These are phyloP conservation scores for Petrocephalus microphthalmus DNA, from an alignment of 2,113 vertebrate genomes.

Conservation along the genomic window DNA sequence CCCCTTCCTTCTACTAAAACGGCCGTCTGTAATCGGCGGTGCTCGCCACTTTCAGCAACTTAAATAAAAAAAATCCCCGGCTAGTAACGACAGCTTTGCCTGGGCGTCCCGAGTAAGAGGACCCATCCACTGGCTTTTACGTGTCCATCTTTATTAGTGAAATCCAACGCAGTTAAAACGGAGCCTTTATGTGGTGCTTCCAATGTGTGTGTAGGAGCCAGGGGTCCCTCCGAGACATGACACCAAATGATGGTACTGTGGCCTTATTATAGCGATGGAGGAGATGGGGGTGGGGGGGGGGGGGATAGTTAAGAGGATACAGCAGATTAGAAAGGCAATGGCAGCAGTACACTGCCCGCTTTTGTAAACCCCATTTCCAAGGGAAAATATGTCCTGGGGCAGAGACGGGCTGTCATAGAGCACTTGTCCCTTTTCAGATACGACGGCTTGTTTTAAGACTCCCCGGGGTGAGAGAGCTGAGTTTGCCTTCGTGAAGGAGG, in stretches of 20 bases:
- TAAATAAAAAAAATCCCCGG: neutral
- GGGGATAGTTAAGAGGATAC: slow-evolving; percentile 45
- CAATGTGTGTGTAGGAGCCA: slow-evolving; percentile 36
- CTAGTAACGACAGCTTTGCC: neutral
- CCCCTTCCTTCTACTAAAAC: slow-evolving; percentile 7
- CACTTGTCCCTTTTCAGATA: slow-evolving; percentile 44
- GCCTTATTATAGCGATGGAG: slow-evolving; percentile 43
- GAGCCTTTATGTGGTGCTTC: slow-evolving; percentile 24
- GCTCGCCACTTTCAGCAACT: slow-evolving; percentile 17
- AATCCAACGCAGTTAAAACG: slow-evolving; percentile 38
- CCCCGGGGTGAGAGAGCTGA: slow-evolving; percentile 13
- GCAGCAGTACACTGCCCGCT: slow-evolving; percentile 44
- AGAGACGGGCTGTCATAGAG: slow-evolving; percentile 33
- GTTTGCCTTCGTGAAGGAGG: slow-evolving; percentile 27
- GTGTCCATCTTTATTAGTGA: slow-evolving; percentile 47
- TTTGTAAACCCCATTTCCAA: slow-evolving; percentile 40
- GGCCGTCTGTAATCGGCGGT: slow-evolving; percentile 9
- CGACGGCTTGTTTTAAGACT: slow-evolving; percentile 44
- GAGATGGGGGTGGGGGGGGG: slow-evolving; percentile 30
- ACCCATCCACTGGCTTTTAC: slow-evolving; percentile 30
- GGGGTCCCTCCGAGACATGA: slow-evolving; percentile 44
- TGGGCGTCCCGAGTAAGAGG: slow-evolving; percentile 14
- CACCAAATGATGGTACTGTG: slow-evolving; percentile 42
- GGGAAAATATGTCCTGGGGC: slow-evolving; percentile 40
- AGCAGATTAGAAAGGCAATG: slow-evolving; percentile 41